phyloP scores from a whole-genome alignment of 2,888 invertebrate genomes.

The Netelia inedita region DNA sequence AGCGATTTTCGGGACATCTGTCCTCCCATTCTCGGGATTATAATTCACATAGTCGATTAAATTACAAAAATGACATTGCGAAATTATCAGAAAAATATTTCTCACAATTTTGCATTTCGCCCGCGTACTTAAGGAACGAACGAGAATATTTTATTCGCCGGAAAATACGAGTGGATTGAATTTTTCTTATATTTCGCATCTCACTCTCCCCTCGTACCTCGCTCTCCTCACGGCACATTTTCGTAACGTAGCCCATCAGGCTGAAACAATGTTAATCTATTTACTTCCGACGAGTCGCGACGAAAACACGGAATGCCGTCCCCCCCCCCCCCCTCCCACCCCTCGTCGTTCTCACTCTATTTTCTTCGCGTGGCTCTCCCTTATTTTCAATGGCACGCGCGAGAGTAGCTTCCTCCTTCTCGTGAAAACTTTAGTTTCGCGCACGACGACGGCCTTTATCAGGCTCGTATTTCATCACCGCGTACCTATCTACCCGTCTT shows the following conservation, averaged over 20 bases:
- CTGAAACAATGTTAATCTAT: slow-evolving; percentile 81
- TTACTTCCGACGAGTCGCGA: slow-evolving; percentile 75
- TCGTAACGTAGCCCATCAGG: slow-evolving; percentile 69
- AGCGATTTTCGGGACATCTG: not conserved
- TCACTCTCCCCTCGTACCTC: slow-evolving; percentile 5
- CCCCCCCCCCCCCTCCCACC: slow-evolving; percentile 48
- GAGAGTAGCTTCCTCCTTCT: slow-evolving; percentile 58
- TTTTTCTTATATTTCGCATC: slow-evolving; percentile 37
- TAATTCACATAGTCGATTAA: not conserved
- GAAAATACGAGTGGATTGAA: not conserved
- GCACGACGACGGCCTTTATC: slow-evolving; percentile 80
- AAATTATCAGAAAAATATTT: not conserved
- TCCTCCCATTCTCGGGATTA: not conserved
- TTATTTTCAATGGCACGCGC: slow-evolving; percentile 60
- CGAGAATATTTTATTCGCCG: not conserved
- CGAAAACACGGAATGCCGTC: not conserved
- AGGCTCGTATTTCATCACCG: slow-evolving; percentile 83
- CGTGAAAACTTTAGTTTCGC: slow-evolving; percentile 80
- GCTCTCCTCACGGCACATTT: slow-evolving; percentile 9
- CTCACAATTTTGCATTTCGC: not conserved
- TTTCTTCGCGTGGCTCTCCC: slow-evolving; percentile 16
- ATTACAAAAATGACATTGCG: not conserved
- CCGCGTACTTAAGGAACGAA: not conserved
- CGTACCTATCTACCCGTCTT: slow-evolving; percentile 58
- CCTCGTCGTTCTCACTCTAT: slow-evolving; percentile 14